Conservation (phyloP, 1,140 invertebrate genomes). For the Diuraphis noxia region DNA sequence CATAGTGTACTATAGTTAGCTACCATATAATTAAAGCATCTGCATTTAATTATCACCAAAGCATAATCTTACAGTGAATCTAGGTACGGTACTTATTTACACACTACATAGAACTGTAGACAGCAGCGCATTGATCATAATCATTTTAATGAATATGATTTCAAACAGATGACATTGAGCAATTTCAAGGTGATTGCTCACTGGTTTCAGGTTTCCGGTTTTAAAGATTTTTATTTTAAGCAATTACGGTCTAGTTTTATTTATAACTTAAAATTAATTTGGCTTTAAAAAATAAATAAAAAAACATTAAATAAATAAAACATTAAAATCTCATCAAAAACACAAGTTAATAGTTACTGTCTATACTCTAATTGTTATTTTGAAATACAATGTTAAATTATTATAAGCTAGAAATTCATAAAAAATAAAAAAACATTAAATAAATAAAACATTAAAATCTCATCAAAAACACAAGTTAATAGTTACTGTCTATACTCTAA, state of each 20-base stretch:
- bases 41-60: conserved; percentile 10
- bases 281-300: neutral
- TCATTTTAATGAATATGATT: conserved; percentile 16
- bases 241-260: neutral
- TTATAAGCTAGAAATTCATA: too few relatives aligned
- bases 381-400: too few relatives aligned
- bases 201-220: neutral
- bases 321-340: neutral
- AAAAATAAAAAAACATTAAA: neutral
- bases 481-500: neutral
- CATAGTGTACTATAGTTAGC: neutral
- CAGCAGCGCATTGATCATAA: conserved; percentile 6
- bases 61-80: neutral
- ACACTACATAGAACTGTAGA: neutral
- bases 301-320: neutral
- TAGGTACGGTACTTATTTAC: neutral
- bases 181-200: conserved; percentile 32
- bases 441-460: conserved; percentile 10
- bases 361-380: too few relatives aligned
- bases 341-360: neutral
- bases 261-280: neutral
- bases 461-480: neutral
- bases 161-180: conserved; percentile 5
- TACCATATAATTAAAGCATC: conserved; percentile 9
- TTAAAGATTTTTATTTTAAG: neutral